Base-by-base conservation (phyloP, 2,113 vertebrate genomes). In the Brachyhypopomus occidentalis region DNA sequence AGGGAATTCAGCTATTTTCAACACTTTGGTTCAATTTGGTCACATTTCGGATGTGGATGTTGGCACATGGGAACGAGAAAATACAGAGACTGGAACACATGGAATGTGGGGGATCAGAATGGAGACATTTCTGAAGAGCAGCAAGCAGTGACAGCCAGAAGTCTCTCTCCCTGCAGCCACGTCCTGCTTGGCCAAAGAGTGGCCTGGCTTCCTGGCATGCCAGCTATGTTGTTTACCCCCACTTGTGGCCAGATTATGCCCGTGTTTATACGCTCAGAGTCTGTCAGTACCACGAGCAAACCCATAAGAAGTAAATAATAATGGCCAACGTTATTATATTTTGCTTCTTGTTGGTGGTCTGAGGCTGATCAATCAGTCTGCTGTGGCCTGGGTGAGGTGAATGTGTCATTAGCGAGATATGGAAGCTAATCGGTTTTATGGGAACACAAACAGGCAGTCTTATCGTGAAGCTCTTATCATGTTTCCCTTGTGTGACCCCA, bases 161-260 rank as follows among this genome's bases (percentile, higher is more conserved):
- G 8, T n/a, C 45, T 36, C 19, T 78, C 45, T 48, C 2, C 20
- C 60, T 62, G 20, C 30, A 36, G 64, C 69, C 60, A 74, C 48
- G 59, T 55, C 69, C 30, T 66, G 63, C 36, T 52, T 30, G 27
- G n/a, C 56, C 36, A 52, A 34, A 69, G 62, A 16, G 72, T 34
- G 22, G 77, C 0, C 9, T 62, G 25, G 72, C 48, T 17, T 55
- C 59, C 70, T 79, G 84, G 80, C 84, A 82, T 85, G 84, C 41
- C 62, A 78, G 75, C 63, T 82, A 85, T 85, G 80, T 82, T 85
- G 80, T 85, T 85, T 85, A 85, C 76, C 72, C 30, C n/a, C 6
- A 52, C 7, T 70, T 23, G 6, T 27, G 64, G 34, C 56, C 63
- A 87, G 83, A 89, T 88, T 84, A 82, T 81, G n/a, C 64, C 60